Percentiles rank a stretch among this genome's conserved stretches.
Conservation (phyloP, 2,113 vertebrate genomes). For the Microcebus tavaratra region DNA sequence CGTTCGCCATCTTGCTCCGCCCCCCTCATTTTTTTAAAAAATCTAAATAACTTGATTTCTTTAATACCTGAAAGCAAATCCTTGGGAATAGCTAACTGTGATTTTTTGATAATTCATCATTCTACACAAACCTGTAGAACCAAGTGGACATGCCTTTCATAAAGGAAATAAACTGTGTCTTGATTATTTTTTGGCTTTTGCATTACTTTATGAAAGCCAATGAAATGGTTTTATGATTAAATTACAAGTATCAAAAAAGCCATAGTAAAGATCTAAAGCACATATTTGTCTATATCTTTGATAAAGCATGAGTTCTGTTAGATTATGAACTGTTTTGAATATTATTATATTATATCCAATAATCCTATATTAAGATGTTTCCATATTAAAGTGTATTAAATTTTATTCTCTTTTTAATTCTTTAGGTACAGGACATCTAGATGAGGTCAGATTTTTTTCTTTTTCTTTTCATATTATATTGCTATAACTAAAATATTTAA, state of each 20-base stretch:
- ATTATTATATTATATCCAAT: neutral
- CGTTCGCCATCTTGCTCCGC: too few relatives aligned
- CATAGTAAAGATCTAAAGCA: neutral
- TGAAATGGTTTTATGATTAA: slow-evolving; percentile 37
- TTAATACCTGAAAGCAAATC: slow-evolving; percentile 2
- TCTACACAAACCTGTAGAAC: neutral
- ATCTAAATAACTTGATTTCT: neutral
- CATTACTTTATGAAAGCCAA: slow-evolving; percentile 19
- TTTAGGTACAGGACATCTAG: slow-evolving; percentile 78
- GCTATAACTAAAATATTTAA: slow-evolving; percentile 12
- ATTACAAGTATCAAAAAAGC: neutral
- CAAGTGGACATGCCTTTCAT: neutral
- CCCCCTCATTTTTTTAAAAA: too few relatives aligned
- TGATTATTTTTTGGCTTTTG: slow-evolving; percentile 27
- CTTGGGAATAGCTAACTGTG: neutral
- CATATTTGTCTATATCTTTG: neutral
- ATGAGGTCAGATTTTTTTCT: slow-evolving; percentile 73
- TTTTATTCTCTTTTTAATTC: slow-evolving; percentile 54
- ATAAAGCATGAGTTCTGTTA: neutral
- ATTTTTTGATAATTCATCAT: neutral
- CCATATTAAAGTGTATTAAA: slow-evolving; percentile 39
- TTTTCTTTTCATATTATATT: neutral
- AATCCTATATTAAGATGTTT: slow-evolving; percentile 33
- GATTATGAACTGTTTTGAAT: slow-evolving; percentile 29
- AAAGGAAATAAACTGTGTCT: neutral